These are phyloP conservation scores for Horisme vitalbata DNA, from an alignment of 2,888 invertebrate species.

Conservation along the genomic window DNA sequence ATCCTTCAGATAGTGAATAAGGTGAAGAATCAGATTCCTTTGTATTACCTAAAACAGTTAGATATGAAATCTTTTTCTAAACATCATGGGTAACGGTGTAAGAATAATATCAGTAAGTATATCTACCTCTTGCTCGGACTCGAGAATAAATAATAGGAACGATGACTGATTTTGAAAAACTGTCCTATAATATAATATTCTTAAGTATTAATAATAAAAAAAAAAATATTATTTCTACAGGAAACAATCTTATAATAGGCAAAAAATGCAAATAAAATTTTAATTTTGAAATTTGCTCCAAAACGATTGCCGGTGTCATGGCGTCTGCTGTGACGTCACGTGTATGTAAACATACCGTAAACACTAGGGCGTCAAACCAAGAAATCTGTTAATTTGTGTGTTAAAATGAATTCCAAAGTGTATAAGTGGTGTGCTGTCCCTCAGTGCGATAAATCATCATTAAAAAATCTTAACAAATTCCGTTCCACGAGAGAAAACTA, in stretches of 20 bases:
- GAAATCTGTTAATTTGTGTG: background rate
- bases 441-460: background rate
- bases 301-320: background rate
- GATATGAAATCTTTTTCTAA: no score
- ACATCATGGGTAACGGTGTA: no score
- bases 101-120: no score
- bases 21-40: no score
- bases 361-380: background rate
- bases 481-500: conserved; percentile 1
- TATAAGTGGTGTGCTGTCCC: conserved; percentile 3
- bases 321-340: background rate
- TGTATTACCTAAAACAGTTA: no score
- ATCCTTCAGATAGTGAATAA: no score
- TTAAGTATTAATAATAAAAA: background rate
- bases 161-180: background rate
- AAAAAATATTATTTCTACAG: background rate
- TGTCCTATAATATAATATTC: background rate
- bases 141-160: no score
- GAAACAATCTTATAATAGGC: background rate
- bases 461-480: background rate
- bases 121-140: no score
- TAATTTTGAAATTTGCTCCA: background rate
- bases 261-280: background rate
- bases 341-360: background rate
- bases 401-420: conserved; percentile 7